phyloP scores from a whole-genome alignment of 2,797 vertebrate genomes.

The Sebastes iracundus region DNA sequence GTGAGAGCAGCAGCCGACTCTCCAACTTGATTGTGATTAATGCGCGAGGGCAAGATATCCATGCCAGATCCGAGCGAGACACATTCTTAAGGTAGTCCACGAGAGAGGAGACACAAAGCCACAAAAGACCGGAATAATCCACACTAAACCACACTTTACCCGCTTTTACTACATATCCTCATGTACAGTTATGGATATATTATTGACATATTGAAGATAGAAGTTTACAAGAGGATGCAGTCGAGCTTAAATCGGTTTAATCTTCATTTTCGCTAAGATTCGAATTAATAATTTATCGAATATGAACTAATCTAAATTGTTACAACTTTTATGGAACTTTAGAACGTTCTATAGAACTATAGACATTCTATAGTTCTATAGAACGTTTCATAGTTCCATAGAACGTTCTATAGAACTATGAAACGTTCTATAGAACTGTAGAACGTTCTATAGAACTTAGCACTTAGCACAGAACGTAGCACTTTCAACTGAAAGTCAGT shows the following conservation, averaged over 20 bases:
- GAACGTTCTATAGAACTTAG: too few species aligned
- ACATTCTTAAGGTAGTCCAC: constrained; percentile 78
- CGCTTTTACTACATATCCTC: rapidly evolving
- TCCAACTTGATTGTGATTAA: constrained; percentile 85
- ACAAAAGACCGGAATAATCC: not conserved
- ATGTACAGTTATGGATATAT: rapidly evolving
- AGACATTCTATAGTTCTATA: too few species aligned
- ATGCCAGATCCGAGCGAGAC: constrained; percentile 71
- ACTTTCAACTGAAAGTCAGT: not conserved
- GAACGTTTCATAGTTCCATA: too few species aligned
- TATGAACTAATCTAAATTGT: not conserved
- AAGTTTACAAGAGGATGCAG: not conserved
- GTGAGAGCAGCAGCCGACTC: constrained; percentile 84
- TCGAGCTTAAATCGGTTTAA: not conserved
- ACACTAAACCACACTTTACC: not conserved
- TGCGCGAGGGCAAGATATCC: constrained; percentile 76
- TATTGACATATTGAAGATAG: not conserved
- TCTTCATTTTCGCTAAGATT: not conserved
- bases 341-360: too few species aligned
- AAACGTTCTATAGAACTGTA: too few species aligned
- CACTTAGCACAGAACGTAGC: too few species aligned
- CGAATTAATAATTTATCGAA: not conserved
- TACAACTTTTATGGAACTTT: too few species aligned
- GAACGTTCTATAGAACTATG: too few species aligned
- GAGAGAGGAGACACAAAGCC: not conserved